phyloP scores from a whole-genome alignment of 2,888 invertebrate genomes.

The Epirrita christyi region DNA sequence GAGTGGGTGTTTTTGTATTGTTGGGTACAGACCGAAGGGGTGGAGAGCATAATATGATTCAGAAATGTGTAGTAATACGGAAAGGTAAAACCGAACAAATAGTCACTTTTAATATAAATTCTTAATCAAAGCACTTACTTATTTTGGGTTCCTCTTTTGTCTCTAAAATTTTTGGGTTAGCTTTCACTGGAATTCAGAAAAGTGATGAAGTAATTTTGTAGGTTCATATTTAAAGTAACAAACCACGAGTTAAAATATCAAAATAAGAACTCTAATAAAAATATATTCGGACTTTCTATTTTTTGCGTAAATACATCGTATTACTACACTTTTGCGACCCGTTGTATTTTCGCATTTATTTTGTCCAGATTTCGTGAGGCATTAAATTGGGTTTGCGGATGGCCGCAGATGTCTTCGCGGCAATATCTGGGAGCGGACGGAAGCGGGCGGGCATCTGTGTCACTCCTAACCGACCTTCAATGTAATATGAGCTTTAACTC shows the following conservation, averaged over 20 bases:
- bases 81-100: not conserved
- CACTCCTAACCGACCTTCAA: constrained; percentile 6
- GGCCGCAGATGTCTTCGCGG: constrained; percentile 72
- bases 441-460: constrained; percentile 37
- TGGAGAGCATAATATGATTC: constrained; percentile 13
- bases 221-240: no score
- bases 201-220: no score
- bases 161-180: no score
- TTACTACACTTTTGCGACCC: constrained; percentile 47
- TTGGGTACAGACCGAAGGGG: constrained; percentile 30
- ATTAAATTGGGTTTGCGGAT: constrained; percentile 75
- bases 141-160: no score
- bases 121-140: no score
- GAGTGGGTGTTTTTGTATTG: constrained; percentile 34
- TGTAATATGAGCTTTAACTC: not conserved
- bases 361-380: constrained; percentile 72
- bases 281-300: no score
- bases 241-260: no score
- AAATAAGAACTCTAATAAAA: no score
- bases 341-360: constrained; percentile 57
- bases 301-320: not conserved
- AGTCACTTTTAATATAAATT: no score
- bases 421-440: constrained; percentile 52
- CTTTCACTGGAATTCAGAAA: no score
- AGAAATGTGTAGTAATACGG: constrained; percentile 15